Percentiles rank a stretch among this genome's conserved stretches.
Evolutionary conservation across 2,113 vertebrate genomes (phyloP).

Genomic region (Pogonocichla stellata): DNA sequence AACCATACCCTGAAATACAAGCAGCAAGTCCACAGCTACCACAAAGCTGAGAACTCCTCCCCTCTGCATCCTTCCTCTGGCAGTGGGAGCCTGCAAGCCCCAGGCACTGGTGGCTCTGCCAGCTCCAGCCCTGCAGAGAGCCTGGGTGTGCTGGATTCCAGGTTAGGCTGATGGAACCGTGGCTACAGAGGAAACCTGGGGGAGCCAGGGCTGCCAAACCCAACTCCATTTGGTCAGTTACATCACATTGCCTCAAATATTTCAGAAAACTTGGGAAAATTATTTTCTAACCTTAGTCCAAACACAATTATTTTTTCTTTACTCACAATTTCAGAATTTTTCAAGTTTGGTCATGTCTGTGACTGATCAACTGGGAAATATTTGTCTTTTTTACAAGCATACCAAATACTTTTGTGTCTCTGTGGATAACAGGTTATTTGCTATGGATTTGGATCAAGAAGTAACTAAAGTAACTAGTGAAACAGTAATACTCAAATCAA

Average conservation of each 20-base stretch:
- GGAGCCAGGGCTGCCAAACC: not conserved
- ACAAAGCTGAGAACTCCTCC: not conserved
- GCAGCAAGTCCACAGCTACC: not conserved
- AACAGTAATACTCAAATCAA: conserved; percentile 8
- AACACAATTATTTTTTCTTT: conserved; percentile 10
- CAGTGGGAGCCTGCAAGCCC: not conserved
- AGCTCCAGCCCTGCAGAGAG: not conserved
- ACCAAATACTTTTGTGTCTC: conserved; percentile 7
- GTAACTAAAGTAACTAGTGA: not conserved
- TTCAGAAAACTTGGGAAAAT: not conserved
- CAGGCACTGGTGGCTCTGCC: not conserved
- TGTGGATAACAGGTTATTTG: conserved; percentile 46
- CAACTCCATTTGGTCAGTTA: not conserved
- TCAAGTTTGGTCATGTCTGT: not conserved
- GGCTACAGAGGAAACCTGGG: not conserved
- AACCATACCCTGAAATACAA: not conserved
- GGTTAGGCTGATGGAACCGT: not conserved
- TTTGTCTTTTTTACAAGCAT: not conserved
- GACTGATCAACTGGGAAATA: conserved; percentile 41
- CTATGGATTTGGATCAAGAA: conserved; percentile 41
- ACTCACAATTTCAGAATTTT: conserved; percentile 37
- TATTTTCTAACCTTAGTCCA: conserved; percentile 15
- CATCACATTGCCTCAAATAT: not conserved
- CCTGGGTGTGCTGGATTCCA: not conserved
- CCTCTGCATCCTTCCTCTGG: not conserved